Evolutionary conservation across 2,113 vertebrate species (phyloP), one percentile per base, ranked within the genome.

Genomic region (Cynoglossus semilaevis): DNA sequence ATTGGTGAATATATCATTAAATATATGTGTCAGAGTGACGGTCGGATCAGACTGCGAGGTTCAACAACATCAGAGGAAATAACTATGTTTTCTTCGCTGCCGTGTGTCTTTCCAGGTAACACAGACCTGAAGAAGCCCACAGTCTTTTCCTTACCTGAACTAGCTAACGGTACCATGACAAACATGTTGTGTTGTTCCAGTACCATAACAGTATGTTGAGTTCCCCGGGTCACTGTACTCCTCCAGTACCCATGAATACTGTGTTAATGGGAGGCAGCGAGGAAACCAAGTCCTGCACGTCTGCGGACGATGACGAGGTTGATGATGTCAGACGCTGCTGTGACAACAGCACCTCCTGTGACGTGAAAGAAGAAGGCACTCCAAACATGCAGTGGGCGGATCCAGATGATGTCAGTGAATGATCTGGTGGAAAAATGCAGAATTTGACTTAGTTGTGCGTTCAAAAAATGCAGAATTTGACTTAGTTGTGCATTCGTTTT

Each of bases 231-330:
- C 78, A 94, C n/a, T 93, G 92, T 35, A 93, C 92, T 47, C 92
- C 93, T 51, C 92, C 85, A 19, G 93, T 46, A 2, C 94, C 96
- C 97, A 98, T 95, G 78, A 99, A 99, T 67, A 99, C 97, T 0
- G 96, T 98, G 69, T 98, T 97, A 88, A 98, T 98, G 67, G 97
- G 96, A 41, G 97, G 97, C 67, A 99, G 89, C 34, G 94, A 95
- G 1, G 97, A 93, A 43, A 93, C 91, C 83, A 94, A 89, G 63
- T 97, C 92, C 74, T 91, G 89, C 14, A 90, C 85, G 10, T 91
- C 88, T 5, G 76, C 85, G 5, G 84, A 74, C 0, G 82, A 29
- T 29, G 22, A 29, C 3, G 22, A 29, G 22, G 22, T 6, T 6
- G 22, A 29, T 6, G 22, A 44, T 1, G 67, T 13, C 46, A 15